Conservation (phyloP, 2,888 invertebrate genomes). For the Teleiodes luculella region DNA sequence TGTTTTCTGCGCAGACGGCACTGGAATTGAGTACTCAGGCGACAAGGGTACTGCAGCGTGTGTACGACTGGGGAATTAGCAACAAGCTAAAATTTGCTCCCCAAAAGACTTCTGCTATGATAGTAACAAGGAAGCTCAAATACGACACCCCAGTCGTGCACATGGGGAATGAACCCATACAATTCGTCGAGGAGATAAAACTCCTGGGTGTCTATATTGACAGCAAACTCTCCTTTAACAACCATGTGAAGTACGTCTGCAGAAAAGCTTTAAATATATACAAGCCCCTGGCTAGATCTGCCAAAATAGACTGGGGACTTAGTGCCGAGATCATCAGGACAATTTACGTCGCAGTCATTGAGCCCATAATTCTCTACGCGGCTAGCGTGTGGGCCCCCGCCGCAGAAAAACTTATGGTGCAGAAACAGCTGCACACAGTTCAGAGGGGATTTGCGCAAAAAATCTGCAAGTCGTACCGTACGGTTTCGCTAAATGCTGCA, state of each 20-base stretch:
- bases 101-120: neutral
- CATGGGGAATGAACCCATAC: constrained; percentile 12
- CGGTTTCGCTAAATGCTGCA: constrained; percentile 6
- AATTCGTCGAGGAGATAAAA: constrained; percentile 13
- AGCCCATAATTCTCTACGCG: neutral
- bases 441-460: neutral
- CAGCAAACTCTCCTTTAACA: neutral
- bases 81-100: neutral
- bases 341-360: neutral
- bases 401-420: neutral
- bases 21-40: neutral
- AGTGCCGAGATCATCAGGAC: neutral
- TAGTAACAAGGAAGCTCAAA: neutral
- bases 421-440: neutral
- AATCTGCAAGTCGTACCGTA: neutral
- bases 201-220: constrained; percentile 14
- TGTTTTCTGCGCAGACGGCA: constrained; percentile 10
- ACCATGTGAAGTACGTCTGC: neutral
- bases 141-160: neutral
- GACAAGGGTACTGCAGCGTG: no score
- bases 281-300: neutral
- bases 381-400: neutral
- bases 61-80: neutral
- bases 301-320: neutral
- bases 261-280: neutral